Conservation (phyloP, 2,888 invertebrate genomes). For the Rhynchonema sp. region DNA sequence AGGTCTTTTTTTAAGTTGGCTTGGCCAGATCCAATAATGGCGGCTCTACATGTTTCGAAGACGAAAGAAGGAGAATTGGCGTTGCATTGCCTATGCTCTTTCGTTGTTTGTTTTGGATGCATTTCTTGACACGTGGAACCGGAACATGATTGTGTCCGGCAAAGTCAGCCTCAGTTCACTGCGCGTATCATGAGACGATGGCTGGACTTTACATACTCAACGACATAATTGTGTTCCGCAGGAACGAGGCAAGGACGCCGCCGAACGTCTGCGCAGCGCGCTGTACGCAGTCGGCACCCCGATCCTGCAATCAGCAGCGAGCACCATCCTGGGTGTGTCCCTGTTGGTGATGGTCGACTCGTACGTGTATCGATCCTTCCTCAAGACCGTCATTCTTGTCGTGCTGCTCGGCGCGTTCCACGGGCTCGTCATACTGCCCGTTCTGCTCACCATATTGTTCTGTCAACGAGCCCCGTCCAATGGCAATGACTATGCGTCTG, state of each 20-base stretch:
- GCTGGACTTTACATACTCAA: too few species aligned
- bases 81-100: too few species aligned
- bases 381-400: slow-evolving; percentile 84
- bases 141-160: too few species aligned
- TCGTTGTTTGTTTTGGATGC: background rate
- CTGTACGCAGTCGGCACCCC: slow-evolving; percentile 71
- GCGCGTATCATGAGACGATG: too few species aligned
- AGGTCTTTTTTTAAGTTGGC: background rate
- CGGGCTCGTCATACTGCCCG: slow-evolving; percentile 67
- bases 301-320: slow-evolving; percentile 71
- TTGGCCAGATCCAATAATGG: background rate
- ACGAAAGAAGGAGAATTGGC: too few species aligned
- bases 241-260: background rate
- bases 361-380: slow-evolving; percentile 67
- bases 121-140: too few species aligned
- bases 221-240: too few species aligned
- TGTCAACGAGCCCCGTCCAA: background rate
- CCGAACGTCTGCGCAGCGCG: slow-evolving; percentile 60
- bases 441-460: slow-evolving; percentile 24
- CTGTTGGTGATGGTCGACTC: slow-evolving; percentile 70
- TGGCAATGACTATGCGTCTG: background rate
- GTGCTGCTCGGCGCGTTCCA: slow-evolving; percentile 84
- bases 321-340: slow-evolving; percentile 69
- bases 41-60: too few species aligned
- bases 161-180: too few species aligned